Conservation (phyloP, 2,888 invertebrate species). For the Orthosia cruda region DNA sequence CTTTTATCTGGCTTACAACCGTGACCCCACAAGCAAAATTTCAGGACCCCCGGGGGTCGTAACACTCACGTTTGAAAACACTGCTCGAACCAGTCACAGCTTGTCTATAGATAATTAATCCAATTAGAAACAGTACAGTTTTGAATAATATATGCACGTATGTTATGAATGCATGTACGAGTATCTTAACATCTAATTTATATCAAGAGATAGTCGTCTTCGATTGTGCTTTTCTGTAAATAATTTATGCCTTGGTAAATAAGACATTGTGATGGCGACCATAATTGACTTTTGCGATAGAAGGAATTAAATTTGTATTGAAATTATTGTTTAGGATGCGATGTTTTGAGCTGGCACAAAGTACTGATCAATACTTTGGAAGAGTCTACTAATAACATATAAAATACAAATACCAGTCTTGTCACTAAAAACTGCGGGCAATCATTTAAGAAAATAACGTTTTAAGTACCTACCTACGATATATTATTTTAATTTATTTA, state of each 20-base stretch:
- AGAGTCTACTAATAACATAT: not conserved
- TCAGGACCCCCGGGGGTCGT: too few species aligned
- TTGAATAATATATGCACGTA: constrained; percentile 38
- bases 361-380: not conserved
- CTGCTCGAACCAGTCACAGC: constrained; percentile 8
- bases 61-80: too few species aligned
- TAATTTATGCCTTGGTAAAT: not conserved
- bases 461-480: too few species aligned
- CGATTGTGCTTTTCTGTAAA: not conserved
- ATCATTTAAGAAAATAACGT: too few species aligned
- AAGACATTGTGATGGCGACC: constrained; percentile 7
- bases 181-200: not conserved
- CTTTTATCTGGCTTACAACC: too few species aligned
- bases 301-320: not conserved
- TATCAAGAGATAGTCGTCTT: not conserved
- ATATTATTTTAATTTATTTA: too few species aligned
- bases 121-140: not conserved
- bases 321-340: not conserved
- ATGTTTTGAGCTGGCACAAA: not conserved
- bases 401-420: not conserved
- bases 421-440: not conserved
- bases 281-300: not conserved
- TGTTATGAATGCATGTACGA: not conserved
- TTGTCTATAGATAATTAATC: constrained; percentile 5
- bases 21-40: too few species aligned